These are phyloP conservation scores for Muscina levida DNA, from an alignment of 2,888 invertebrate genomes.

Conservation along the genomic window DNA sequence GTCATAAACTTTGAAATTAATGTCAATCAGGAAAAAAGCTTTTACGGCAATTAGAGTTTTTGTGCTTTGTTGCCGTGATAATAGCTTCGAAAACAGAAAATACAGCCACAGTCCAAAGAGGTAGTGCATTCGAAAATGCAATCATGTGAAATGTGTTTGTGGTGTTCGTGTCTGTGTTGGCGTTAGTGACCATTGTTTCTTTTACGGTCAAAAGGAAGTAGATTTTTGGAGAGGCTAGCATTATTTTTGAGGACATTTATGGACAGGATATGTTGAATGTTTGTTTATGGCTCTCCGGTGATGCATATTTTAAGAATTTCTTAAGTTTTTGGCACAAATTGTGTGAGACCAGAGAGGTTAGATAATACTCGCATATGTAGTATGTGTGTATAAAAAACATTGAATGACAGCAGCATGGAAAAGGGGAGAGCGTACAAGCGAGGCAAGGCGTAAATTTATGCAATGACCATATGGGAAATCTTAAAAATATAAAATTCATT, in stretches of 20 bases:
- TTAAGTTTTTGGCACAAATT: too few relatives aligned
- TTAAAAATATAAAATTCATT: too few relatives aligned
- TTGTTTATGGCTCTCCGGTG: constrained; percentile 4
- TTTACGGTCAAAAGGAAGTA: constrained; percentile 46
- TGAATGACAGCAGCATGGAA: too few relatives aligned
- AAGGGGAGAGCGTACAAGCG: too few relatives aligned
- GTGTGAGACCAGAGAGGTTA: too few relatives aligned
- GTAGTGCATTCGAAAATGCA: constrained; percentile 16
- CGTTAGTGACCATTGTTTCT: constrained; percentile 4
- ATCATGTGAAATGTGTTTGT: constrained; percentile 23
- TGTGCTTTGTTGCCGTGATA: constrained; percentile 44
- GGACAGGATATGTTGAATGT: constrained; percentile 40
- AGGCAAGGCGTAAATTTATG: too few relatives aligned
- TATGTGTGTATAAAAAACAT: too few relatives aligned
- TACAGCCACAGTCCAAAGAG: neutral
- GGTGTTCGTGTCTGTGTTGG: too few relatives aligned
- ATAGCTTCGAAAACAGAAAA: constrained; percentile 20
- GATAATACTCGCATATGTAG: too few relatives aligned
- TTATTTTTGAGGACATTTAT: constrained; percentile 38
- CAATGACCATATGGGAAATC: too few relatives aligned
- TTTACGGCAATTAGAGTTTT: constrained; percentile 59
- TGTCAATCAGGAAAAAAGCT: constrained; percentile 41
- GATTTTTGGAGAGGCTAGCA: constrained; percentile 50
- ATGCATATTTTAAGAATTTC: neutral
- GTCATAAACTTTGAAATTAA: constrained; percentile 61